Conservation (phyloP, 2,797 vertebrate genomes). For the Centropyge bicolor region DNA sequence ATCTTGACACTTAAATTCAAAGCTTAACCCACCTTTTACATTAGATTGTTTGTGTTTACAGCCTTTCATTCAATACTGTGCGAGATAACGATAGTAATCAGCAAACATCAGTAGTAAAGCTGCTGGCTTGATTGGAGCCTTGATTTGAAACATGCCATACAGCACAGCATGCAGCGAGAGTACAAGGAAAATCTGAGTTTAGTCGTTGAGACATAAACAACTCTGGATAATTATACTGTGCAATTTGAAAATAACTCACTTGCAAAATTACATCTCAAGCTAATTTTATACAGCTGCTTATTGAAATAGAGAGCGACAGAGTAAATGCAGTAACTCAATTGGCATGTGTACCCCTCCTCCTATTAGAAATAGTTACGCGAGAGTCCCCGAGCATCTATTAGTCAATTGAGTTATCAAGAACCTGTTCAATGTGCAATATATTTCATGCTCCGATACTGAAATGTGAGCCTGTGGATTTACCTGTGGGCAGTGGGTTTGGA, state of each 20-base stretch:
- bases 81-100: slow-evolving; percentile 46
- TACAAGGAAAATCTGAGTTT: slow-evolving; percentile 76
- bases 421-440: slow-evolving; percentile 80
- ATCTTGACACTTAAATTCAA: slow-evolving; percentile 13
- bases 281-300: slow-evolving; percentile 84
- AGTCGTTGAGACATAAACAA: slow-evolving; percentile 80
- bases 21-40: slow-evolving; percentile 21
- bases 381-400: slow-evolving; percentile 84
- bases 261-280: slow-evolving; percentile 84
- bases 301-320: slow-evolving; percentile 72
- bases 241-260: slow-evolving; percentile 86
- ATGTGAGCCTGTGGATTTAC: slow-evolving; percentile 79
- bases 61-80: slow-evolving; percentile 32
- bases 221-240: slow-evolving; percentile 80
- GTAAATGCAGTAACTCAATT: slow-evolving; percentile 75
- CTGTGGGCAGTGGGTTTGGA: slow-evolving; percentile 71
- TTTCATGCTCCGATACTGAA: slow-evolving; percentile 78
- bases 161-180: slow-evolving; percentile 45
- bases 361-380: slow-evolving; percentile 83
- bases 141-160: slow-evolving; percentile 72
- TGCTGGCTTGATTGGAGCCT: slow-evolving; percentile 56
- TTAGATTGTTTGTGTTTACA: slow-evolving; percentile 37
- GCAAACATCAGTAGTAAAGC: slow-evolving; percentile 40
- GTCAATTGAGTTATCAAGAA: slow-evolving; percentile 83
- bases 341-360: slow-evolving; percentile 74